Evolutionary conservation across 2,888 invertebrate genomes (phyloP), one percentile per base, ranked within the genome.

Genomic region (Andricus curvator): DNA sequence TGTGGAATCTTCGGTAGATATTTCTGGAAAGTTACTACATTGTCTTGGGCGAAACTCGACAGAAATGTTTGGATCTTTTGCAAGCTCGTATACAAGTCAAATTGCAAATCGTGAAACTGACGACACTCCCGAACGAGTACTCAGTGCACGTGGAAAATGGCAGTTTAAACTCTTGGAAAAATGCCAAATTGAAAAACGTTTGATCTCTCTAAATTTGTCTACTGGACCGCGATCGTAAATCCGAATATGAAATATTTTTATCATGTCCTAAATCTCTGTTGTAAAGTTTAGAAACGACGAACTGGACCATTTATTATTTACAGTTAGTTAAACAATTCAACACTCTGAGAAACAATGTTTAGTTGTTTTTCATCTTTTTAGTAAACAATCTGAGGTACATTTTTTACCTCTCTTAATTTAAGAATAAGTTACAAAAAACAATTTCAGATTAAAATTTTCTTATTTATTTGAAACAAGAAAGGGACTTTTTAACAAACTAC

Each of bases 161-260:
- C 33, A 74, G 74, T 74, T 74, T n/a, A 74, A 33, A 74, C 33
- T 74, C 29, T 74, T 74, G 74, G 74, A 74, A 74, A 74, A 74
- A 74, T 74, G 74, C 74, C 74, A 74, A 74, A 74, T 74, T 56
- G 74, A 74, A 74, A 74, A 74, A 74, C 74, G 56, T 74, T 74
- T 74, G 56, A 74, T 74, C 74, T 74, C 56, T 56, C 48, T 74
- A 33, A 51, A 74, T 74, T 74, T 74, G 74, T 74, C 74, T 74
- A 74, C 51, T 51, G 74, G 56, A 74, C 56, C 56, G 33, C 74
- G 74, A 74, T 74, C 74, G 33, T 74, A 74, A 74, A 74, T 74
- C 56, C 56, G 11, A 56, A 48, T 74, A 74, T 33, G 74, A 74
- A 74, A 74, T 74, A 51, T 74, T 51, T 51, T 29, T 74, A 51